Evolutionary conservation across 2,888 invertebrate genomes (phyloP).

Genomic region (Drosophila incognita): DNA sequence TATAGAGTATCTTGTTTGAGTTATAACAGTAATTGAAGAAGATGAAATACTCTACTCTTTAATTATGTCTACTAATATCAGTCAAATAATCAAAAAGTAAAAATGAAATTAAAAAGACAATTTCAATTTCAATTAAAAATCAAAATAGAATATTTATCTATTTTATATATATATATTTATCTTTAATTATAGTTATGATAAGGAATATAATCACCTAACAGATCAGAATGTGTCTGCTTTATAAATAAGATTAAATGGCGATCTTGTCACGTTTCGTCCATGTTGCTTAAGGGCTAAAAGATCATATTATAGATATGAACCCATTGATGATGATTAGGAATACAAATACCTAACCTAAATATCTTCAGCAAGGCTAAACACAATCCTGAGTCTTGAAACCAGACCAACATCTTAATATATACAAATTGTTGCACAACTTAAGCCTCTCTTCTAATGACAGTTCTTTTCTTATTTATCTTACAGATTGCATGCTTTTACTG

Average conservation of each 20-base stretch:
- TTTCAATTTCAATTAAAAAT: too few species aligned
- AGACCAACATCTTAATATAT: neutral
- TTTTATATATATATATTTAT: too few species aligned
- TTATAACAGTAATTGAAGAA: neutral
- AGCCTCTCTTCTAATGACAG: conserved; percentile 22
- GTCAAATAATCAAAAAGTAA: neutral
- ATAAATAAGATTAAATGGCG: neutral
- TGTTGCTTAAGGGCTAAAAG: neutral
- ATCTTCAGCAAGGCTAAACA: neutral
- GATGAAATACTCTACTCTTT: neutral
- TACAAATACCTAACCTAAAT: neutral
- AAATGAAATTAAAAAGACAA: neutral
- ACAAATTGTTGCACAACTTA: neutral
- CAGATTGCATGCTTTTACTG: conserved; percentile 61
- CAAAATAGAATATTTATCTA: too few species aligned
- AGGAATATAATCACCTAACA: neutral
- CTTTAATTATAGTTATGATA: neutral
- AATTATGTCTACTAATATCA: neutral
- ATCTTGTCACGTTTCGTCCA: neutral
- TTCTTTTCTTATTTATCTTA: conserved; percentile 34
- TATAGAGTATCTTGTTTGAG: neutral
- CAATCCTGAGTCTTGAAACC: neutral
- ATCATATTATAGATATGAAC: neutral
- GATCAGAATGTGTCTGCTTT: neutral
- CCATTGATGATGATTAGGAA: neutral